Percentiles rank a stretch among this genome's conserved stretches.
Conservation (phyloP, 2,888 invertebrate genomes). For the Nomada ruficornis region DNA sequence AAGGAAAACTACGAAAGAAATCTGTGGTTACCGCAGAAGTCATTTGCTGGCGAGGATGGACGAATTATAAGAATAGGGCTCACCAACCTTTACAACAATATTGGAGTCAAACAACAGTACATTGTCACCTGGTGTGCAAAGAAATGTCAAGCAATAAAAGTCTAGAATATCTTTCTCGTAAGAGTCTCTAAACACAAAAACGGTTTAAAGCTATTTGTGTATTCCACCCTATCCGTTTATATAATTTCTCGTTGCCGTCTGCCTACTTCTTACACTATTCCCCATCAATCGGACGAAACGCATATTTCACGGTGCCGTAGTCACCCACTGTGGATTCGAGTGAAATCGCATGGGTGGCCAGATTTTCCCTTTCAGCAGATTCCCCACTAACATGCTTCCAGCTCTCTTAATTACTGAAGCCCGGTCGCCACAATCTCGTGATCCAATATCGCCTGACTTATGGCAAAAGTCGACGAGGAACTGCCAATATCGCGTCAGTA, state of each 20-base stretch:
- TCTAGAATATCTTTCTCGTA: too few species aligned
- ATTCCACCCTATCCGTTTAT: constrained; percentile 17
- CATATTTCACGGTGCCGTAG: background rate
- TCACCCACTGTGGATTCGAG: background rate
- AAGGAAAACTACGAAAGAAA: too few species aligned
- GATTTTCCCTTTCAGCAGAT: background rate
- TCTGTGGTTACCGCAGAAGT: too few species aligned
- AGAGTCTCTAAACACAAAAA: too few species aligned
- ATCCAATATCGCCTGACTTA: constrained; percentile 18
- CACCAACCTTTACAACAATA: too few species aligned
- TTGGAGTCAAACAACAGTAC: too few species aligned
- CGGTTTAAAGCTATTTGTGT: too few species aligned
- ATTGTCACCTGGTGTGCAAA: too few species aligned
- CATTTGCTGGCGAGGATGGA: too few species aligned
- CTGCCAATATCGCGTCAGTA: constrained; percentile 21
- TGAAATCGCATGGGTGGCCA: background rate
- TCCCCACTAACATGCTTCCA: background rate
- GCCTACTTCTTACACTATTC: background rate
- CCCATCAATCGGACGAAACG: constrained; percentile 33
- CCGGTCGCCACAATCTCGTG: constrained; percentile 9
- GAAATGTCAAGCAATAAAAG: too few species aligned
- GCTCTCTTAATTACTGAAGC: constrained; percentile 35
- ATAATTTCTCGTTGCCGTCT: constrained; percentile 50
- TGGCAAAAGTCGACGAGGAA: background rate
- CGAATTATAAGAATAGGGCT: too few species aligned